Evolutionary conservation across 2,113 vertebrate species (phyloP), one percentile per base, ranked within the genome.

Genomic region (Ramphastos sulfuratus): DNA sequence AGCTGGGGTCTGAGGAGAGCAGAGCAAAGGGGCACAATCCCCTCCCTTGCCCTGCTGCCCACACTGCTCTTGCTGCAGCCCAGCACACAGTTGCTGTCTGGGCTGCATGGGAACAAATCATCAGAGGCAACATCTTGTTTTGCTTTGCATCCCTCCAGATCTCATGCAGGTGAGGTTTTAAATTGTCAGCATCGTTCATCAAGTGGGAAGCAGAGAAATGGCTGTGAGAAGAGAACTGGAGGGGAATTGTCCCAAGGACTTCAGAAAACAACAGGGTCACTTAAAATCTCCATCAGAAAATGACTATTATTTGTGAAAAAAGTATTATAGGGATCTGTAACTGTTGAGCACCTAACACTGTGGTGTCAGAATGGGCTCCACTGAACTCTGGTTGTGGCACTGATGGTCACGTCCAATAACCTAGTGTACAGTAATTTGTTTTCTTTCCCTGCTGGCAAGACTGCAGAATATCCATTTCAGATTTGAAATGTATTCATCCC

Each of bases 401-500:
- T 72, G 55, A 33, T 75, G 15, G 44, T 35, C 56, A 9, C 16
- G 11, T 61, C 44, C 76, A 82, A 90, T 24, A 75, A 67, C 66
- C 4, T 37, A 3, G 6, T 52, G 3, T 58, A 21, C 10, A 76
- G 19, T 42, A 39, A 72, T 82, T 77, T 75, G 17, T 72, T 35
- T 54, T 72, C n/a, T 48, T 24, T 11, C 33, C 31, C 33, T 35
- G 27, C 63, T 84, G 76, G 61, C 58, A 81, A 0, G 1, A 50
- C 5, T 60, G 14, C 55, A 64, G 44, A 78, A 75, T 56, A 90
- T 76, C 92, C 35, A 86, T 89, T 95, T 94, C 27, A 81, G 71
- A 93, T 87, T 82, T 92, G 63, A 89, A 95, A 91, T 72, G 24
- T 69, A 93, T 92, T 92, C 10, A 8, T 95, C 78, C 33, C 79